Base-by-base conservation (phyloP, 37 sponge, comb jelly and placozoan genomes). In the Petrosia ficiformis region DNA sequence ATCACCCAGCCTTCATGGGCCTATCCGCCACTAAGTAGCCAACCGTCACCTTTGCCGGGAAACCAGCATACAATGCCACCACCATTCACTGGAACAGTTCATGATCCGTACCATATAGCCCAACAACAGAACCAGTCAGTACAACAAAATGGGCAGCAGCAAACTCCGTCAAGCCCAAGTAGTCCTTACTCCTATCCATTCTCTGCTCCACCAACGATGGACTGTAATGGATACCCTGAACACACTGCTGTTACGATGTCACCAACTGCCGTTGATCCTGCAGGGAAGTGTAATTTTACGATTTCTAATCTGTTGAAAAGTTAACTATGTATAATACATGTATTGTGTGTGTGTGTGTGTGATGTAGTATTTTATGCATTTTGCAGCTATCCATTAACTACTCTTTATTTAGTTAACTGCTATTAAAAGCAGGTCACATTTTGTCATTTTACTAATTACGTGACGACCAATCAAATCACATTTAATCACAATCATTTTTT, bases 241-340 rank as follows among this genome's bases (percentile, higher is more conserved):
- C 80, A 82, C 29, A 10, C 30, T 41, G 24, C 67, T 35, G 77
- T 41, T 6, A 33, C 36, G n/a, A 11, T 41, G 39, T 26, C 77
- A 1, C 70, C 74, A 0, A 42, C 52, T 0, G 82, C 22, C 32
- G 67, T 68, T 24, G 44, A 59, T 42, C 67, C 77, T 24, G 65
- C 76, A 39, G 61, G 43, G 40, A 82, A 82, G 43, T 82, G 69
- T 43, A 81, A 87, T 39, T 87, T 87, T 60, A 81, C 82, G n/a
- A 87, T 87, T 33, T 87, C 87, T 0, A 87, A 81, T 44, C 67
- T 87, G 16, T 60, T 87, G 4, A 87, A 87, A 42, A 68, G 57
- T 29, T 68, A 38, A 37, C 22, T 34, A 36, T 35, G 1, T 68
- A 68, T 63, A n/a, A n/a, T n/a, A n/a, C n/a, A n/a, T n/a, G n/a